Conservation (phyloP, 2,888 invertebrate species). For the Eupithecia subumbrata region DNA sequence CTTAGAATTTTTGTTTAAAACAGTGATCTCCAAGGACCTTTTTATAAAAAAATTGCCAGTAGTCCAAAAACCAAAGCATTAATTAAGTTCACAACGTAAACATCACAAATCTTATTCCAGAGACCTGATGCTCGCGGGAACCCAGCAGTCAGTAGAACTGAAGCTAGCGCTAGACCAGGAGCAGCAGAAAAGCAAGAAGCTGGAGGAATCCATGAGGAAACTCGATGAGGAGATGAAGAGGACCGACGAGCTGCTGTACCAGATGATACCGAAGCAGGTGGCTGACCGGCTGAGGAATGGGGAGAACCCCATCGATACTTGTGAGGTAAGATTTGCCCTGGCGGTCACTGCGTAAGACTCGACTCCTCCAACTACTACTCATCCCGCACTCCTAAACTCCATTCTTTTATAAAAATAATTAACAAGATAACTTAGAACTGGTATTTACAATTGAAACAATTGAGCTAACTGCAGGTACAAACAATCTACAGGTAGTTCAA, state of each 20-base stretch:
- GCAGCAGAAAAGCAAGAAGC: constrained; percentile 97
- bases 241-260: constrained; percentile 97
- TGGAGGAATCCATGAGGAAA: constrained; percentile 98
- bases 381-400: too few relatives aligned
- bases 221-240: constrained; percentile 97
- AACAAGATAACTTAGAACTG: too few relatives aligned
- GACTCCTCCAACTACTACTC: too few relatives aligned
- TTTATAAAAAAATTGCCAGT: neutral
- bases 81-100: neutral
- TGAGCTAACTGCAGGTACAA: too few relatives aligned
- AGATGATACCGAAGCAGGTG: constrained; percentile 99
- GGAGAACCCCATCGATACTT: constrained; percentile 98
- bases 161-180: constrained; percentile 98
- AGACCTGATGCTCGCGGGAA: constrained; percentile 97
- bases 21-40: neutral
- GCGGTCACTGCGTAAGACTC: too few relatives aligned
- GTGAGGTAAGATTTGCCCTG: constrained; percentile 90
- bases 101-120: constrained; percentile 68
- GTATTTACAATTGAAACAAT: too few relatives aligned
- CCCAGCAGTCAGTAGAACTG: constrained; percentile 98
- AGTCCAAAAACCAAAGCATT: neutral
- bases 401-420: too few relatives aligned
- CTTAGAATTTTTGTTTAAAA: too few relatives aligned
- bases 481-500: too few relatives aligned
- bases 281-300: constrained; percentile 96